phyloP scores from a whole-genome alignment of 2,888 invertebrate species.

The Ophioninae sp. region DNA sequence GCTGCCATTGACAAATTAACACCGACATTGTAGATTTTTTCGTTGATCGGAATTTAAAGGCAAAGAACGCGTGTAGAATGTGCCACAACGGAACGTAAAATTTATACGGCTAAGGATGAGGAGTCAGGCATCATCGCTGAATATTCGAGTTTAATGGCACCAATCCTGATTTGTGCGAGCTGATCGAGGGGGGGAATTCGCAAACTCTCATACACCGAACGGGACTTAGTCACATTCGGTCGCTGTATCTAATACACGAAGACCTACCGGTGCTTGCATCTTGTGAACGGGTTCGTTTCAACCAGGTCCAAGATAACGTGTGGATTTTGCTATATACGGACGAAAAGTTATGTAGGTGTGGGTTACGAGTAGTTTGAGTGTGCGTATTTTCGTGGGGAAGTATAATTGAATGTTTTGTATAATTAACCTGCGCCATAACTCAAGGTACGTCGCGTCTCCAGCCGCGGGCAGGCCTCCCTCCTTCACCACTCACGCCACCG shows the following conservation, averaged over 20 bases:
- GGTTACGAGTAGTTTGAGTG: constrained; percentile 40
- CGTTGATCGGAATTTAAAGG: not conserved
- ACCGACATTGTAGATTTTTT: not conserved
- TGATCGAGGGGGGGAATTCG: constrained; percentile 34
- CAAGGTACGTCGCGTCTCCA: constrained; percentile 80
- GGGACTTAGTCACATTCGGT: constrained; percentile 25
- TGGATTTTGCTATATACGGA: constrained; percentile 9
- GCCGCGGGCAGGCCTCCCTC: constrained; percentile 77
- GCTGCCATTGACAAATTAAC: constrained; percentile 3
- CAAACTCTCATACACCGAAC: constrained; percentile 4
- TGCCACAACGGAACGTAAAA: not conserved
- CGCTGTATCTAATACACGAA: constrained; percentile 28
- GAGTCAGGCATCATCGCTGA: constrained; percentile 34
- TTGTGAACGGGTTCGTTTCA: constrained; percentile 57
- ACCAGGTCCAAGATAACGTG: constrained; percentile 39
- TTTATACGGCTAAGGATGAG: constrained; percentile 6
- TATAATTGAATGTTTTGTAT: constrained; percentile 82
- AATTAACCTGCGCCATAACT: constrained; percentile 81
- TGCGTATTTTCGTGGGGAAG: constrained; percentile 71
- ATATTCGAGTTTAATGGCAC: constrained; percentile 38
- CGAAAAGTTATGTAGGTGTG: constrained; percentile 24
- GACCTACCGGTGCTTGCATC: constrained; percentile 35
- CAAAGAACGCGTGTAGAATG: not conserved
- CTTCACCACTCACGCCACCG: constrained; percentile 62
- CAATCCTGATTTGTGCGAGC: constrained; percentile 34